phyloP scores from a whole-genome alignment of 2,113 vertebrate species.

The Struthidea cinerea region DNA sequence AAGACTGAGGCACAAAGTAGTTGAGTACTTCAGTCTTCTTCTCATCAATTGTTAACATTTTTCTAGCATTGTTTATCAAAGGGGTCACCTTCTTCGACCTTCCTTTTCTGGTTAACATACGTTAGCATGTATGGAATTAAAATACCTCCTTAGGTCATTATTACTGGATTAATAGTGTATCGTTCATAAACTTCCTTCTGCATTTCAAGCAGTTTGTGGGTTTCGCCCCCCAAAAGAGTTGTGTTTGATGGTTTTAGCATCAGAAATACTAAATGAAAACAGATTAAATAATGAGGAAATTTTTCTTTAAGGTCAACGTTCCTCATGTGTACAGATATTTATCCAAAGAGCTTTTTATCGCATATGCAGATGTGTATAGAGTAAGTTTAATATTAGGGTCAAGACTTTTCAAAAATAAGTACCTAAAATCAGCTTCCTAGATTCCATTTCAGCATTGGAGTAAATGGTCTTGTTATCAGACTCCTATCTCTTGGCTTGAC shows the following conservation, averaged over 20 bases:
- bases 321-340: background rate
- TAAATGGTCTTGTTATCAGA: background rate
- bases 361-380: background rate
- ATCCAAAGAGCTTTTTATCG: background rate
- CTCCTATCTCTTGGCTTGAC: background rate
- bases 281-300: background rate
- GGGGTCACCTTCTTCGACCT: accelerated
- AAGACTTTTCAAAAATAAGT: background rate
- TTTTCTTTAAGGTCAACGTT: background rate
- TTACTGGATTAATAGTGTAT: background rate
- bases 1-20: background rate
- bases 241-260: background rate
- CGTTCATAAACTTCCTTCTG: background rate
- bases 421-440: background rate
- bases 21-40: background rate
- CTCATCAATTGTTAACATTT: background rate
- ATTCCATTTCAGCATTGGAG: background rate
- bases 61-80: background rate
- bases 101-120: background rate
- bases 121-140: background rate
- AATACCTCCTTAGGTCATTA: background rate
- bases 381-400: background rate
- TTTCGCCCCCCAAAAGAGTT: accelerated
- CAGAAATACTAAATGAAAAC: background rate
- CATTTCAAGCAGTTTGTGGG: background rate